Base-by-base conservation (phyloP, 2,113 vertebrate species). In the Phyllostomus hastatus region DNA sequence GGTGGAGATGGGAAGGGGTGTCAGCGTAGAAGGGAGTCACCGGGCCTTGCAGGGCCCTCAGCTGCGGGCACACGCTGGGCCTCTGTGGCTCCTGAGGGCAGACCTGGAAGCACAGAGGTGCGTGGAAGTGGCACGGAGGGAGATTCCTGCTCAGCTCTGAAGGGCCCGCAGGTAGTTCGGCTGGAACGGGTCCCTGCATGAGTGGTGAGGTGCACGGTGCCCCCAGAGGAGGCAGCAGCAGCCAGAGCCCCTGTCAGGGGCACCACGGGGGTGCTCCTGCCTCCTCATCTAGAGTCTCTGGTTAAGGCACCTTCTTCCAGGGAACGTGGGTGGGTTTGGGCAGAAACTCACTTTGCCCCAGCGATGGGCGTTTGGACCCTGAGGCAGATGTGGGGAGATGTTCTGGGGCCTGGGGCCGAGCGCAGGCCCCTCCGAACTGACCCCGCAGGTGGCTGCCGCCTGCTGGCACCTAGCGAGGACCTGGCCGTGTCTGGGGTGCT, bases 181-280 rank as follows among this genome's bases (percentile, higher is more conserved):
- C 54, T 75, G 48, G 16, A 54, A 24, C 17, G 24, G 85, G 50
- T 66, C 43, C 2, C 19, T 9, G 26, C 1, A 0, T 31, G 15
- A 76, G 59, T 20, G 46, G 48, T 12, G 24, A 75, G 57, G 66
- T 35, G n/a, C 35, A 19, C 2, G 54, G 54, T 2, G 0, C 38
- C 0, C 0, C 3, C 20, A 79, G 72, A 92, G 73, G 22, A 15
- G 33, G 35, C 72, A 33, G 89, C 43, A 46, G 52, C 64, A 50
- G 14, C 78, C 48, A n/a, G 66, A 31, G 15, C 35, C 20, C n/a
- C 26, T 26, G 17, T 38, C 9, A 33, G 48, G 48, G 35, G 6
- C 1, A 3, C 50, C 2, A 0, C 4, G n/a, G 50, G 26, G 19
- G n/a, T 22, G 1, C 12, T 14, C 16, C 76, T 14, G 3, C 10